Conservation (phyloP, 1,140 invertebrate genomes). For the Lepidurus apus region DNA sequence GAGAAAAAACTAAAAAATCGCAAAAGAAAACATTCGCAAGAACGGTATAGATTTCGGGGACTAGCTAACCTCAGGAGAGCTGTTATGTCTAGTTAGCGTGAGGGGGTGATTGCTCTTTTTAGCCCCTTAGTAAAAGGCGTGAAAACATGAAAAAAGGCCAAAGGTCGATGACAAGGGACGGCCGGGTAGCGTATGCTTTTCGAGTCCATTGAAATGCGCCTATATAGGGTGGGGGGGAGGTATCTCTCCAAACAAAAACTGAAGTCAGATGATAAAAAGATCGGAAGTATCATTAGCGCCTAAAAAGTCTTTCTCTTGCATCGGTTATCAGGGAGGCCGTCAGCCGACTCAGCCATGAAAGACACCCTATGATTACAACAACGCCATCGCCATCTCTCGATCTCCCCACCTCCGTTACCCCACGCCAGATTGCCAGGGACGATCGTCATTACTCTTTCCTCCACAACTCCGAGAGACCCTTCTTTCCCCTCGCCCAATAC, state of each 20-base stretch:
- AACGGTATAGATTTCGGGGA: too few relatives aligned
- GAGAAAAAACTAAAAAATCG: too few relatives aligned
- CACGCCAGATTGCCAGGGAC: neutral
- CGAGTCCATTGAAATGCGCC: neutral
- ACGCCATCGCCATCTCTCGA: neutral
- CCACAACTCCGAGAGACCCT: neutral
- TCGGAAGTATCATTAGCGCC: neutral
- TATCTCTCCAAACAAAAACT: neutral
- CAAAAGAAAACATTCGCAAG: too few relatives aligned
- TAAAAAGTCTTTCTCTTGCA: neutral
- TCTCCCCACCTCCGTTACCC: neutral
- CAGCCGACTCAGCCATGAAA: neutral
- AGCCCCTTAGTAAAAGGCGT: too few relatives aligned
- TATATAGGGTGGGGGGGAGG: too few relatives aligned
- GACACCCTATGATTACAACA: slow-evolving; percentile 5
- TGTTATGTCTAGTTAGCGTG: too few relatives aligned
- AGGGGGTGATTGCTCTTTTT: too few relatives aligned
- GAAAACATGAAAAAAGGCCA: neutral
- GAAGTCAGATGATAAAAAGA: neutral
- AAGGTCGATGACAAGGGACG: neutral
- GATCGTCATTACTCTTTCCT: slow-evolving; percentile 15
- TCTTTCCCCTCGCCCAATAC: neutral
- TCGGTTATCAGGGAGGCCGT: neutral
- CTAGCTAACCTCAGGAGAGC: too few relatives aligned
- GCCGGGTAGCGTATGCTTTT: neutral